Base-by-base conservation (phyloP, 2,888 invertebrate genomes). In the Drosophila eohydei region DNA sequence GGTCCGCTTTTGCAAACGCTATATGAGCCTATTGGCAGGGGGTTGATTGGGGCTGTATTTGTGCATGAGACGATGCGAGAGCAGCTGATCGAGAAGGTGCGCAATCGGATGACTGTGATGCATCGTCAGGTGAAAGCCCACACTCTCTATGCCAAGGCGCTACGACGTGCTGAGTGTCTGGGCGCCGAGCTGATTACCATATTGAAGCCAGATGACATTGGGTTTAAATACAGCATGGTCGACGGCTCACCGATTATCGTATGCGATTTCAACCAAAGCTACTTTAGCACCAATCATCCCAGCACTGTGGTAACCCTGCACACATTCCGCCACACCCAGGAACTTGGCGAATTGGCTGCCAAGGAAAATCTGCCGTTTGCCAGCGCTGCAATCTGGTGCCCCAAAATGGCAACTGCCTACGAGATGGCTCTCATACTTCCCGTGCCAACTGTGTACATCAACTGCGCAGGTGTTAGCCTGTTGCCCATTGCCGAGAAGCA, bases 41-140 rank as follows among this genome's bases (percentile, higher is more conserved):
- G 56, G 0, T 41, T 58, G 0, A 54, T 84, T 28, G 89, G 67
- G 6, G 16, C 65, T 1, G 57, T 84, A 0, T 84, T 81, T 14
- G 87, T 88, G 6, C 87, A 84, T 30, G 84, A 88, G 12, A 70
- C 79, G 1, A 64, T 88, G 68, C 57, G 89, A 1, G 60, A 70
- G 1, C 3, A 21, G 9, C 62, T 84, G 41, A 54, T 75, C 0
- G 58, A 71, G 12, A 72, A 55, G 32, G 66, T 84, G 16, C 52
- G 67, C 5, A 14, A 12, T 0, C 36, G 46, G 7, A 83, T 84
- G 81, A 61, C 52, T 0, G 36, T 56, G 4, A 67, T 86, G 62
- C 68, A 86, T 48, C 58, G 48, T 0, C 64, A 78, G 71, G 84
- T 79, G 36, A 52, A 51, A 16, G 36, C 4, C 4, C 84, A 88